Evolutionary conservation across 2,113 vertebrate genomes (phyloP).

Genomic region (Glaucomys volans): DNA sequence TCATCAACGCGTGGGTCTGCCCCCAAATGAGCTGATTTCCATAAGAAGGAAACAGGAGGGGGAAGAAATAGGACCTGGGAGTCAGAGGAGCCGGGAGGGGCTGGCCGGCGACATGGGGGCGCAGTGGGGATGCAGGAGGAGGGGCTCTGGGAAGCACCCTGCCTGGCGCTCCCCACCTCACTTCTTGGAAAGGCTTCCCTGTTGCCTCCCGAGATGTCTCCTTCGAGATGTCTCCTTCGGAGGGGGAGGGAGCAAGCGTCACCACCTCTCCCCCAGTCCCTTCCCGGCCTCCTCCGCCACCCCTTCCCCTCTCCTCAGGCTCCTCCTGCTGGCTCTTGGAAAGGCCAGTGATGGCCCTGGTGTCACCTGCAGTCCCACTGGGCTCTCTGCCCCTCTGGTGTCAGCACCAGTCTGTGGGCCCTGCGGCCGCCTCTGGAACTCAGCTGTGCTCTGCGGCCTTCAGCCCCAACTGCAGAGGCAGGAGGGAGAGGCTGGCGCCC

Average conservation of each 20-base stretch:
- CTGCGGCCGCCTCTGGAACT: neutral
- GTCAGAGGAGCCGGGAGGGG: too few species aligned
- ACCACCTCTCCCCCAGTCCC: neutral
- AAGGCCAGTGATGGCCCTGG: neutral
- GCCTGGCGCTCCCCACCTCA: neutral
- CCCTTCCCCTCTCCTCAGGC: too few species aligned
- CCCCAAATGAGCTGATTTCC: neutral
- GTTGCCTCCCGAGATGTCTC: neutral
- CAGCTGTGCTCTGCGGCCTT: neutral
- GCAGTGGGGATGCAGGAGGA: neutral
- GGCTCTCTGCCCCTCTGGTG: neutral
- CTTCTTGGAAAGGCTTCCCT: neutral
- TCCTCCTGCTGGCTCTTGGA: too few species aligned
- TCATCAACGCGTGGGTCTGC: neutral
- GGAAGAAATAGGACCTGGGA: neutral
- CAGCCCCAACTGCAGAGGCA: neutral
- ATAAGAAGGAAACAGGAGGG: neutral
- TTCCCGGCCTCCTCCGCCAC: neutral
- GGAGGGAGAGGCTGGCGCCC: too few species aligned
- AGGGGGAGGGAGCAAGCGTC: too few species aligned
- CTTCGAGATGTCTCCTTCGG: neutral
- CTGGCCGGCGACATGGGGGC: too few species aligned
- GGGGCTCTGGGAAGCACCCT: neutral
- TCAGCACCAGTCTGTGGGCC: neutral
- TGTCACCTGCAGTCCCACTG: neutral